Base-by-base conservation (phyloP, 2,797 vertebrate genomes). In the Melanotaenia pygmaea region DNA sequence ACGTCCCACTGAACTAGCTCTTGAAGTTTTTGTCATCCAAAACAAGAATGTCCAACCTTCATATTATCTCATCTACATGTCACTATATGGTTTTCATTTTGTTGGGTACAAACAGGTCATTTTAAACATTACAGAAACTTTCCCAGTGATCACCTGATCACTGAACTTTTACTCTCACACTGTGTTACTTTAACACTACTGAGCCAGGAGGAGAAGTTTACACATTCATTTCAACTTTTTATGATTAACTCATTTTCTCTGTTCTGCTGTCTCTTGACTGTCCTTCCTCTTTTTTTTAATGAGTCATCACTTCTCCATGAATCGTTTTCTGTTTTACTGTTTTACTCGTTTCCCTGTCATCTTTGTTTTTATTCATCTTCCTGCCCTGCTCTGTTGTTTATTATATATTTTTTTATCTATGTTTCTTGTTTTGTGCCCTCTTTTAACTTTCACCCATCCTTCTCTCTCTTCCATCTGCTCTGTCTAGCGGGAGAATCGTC, bases 401-500 rank as follows among this genome's bases (percentile, higher is more conserved):
- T 30, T 51, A 56, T 50, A 14, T 60, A 32, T 50, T 40, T 40
- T n/a, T 30, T 18, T 28, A 35, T 40, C 62, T 40, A 1, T 51
- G 24, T 24, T 24, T 72, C 14, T n/a, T 30, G 1, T 47, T 66
- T 0, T 0, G 16, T 20, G 26, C 1, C 5, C 51, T 2, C 6
- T 37, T 20, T 26, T 13, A n/a, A 26, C 28, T 57, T 57, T 32
- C 14, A 16, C 16, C 16, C 43, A 13, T 59, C 12, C 22, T 4
- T 73, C 24, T 64, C 50, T 30, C 7, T 73, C 24, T 64, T 50
- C 66, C 43, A 34, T 8, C 30, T 3, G 16, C 38, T 53, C 66
- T 14, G 7, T 73, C 64, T 83, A 99, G 98, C 90, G 98, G 22
- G 98, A 99, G 91, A 99, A 99, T 85, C 95, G 97, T 3, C 96